Conservation (phyloP, 2,113 vertebrate genomes). For the Pituophis catenifer region DNA sequence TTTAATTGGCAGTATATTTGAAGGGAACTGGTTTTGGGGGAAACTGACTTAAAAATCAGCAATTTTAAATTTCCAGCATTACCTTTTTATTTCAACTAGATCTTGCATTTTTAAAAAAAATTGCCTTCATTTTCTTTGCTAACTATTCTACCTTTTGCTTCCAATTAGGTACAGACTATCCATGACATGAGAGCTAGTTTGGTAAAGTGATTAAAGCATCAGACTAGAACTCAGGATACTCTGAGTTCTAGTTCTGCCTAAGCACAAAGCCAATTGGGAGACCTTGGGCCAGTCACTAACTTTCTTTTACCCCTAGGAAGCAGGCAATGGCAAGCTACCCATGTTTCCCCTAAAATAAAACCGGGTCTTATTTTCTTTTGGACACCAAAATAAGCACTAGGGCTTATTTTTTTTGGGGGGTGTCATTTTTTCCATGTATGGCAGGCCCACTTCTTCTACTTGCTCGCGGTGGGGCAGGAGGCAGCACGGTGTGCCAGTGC, state of each 20-base stretch:
- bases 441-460: too few species aligned
- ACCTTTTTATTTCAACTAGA: background rate
- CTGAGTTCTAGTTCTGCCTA: background rate
- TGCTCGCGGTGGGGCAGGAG: too few species aligned
- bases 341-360: too few species aligned
- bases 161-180: background rate
- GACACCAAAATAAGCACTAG: too few species aligned
- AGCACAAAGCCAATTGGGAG: background rate
- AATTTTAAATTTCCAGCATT: background rate
- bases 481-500: too few species aligned
- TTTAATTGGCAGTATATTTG: background rate
- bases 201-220: background rate
- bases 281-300: background rate
- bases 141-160: background rate
- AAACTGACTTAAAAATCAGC: background rate
- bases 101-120: background rate
- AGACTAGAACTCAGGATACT: background rate
- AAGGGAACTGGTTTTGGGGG: background rate
- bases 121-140: background rate
- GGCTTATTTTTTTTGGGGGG: too few species aligned
- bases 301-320: background rate
- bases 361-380: too few species aligned
- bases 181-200: background rate
- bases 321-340: background rate
- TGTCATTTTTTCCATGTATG: too few species aligned